phyloP scores from a whole-genome alignment of 2,888 invertebrate species.

The Dicyrtoma fusca region DNA sequence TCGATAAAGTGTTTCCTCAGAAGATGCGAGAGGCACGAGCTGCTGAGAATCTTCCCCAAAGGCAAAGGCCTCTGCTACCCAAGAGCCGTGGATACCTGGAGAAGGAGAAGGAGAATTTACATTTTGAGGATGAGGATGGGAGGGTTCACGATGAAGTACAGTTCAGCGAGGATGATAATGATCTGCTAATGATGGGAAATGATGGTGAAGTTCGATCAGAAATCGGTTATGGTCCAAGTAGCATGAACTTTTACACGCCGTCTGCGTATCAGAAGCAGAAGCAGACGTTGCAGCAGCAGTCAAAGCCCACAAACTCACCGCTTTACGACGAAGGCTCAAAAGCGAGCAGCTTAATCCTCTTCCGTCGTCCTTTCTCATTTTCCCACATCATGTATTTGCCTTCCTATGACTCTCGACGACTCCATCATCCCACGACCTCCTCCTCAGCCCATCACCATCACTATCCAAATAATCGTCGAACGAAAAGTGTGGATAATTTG shows the following conservation, averaged over 20 bases:
- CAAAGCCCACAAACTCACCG: neutral
- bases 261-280: neutral
- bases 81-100: neutral
- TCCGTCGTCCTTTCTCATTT: conserved; percentile 61
- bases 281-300: too few species aligned
- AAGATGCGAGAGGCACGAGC: neutral
- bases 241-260: conserved; percentile 50
- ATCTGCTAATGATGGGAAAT: conserved; percentile 20
- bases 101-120: neutral
- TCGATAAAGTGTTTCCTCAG: conserved; percentile 40
- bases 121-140: conserved; percentile 23
- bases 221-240: conserved; percentile 56
- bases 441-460: neutral
- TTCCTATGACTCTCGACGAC: conserved; percentile 59
- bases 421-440: neutral
- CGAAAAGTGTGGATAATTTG: conserved; percentile 54
- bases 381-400: conserved; percentile 80
- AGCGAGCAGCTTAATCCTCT: conserved; percentile 32
- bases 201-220: conserved; percentile 44
- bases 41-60: conserved; percentile 5
- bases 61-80: neutral
- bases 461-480: conserved; percentile 43
- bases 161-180: conserved; percentile 29
- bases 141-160: conserved; percentile 41
- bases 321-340: conserved; percentile 25